Base-by-base conservation (phyloP, 2,888 invertebrate genomes). In the Cephus rjabovi region DNA sequence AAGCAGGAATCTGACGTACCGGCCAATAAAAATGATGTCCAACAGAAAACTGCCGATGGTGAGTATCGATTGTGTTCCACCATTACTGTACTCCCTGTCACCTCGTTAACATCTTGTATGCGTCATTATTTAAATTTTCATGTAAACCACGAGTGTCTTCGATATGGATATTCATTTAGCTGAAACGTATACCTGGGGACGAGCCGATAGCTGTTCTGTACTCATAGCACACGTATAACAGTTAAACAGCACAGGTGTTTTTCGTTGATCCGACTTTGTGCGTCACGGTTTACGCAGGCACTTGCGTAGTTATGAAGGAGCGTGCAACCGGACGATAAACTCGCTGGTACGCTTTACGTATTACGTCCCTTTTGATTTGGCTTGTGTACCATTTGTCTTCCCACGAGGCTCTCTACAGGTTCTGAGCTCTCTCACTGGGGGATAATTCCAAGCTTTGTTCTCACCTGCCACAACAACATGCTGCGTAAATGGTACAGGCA, bases 1-100 rank as follows among this genome's bases (percentile, higher is more conserved):
- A 90, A 88, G 73, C 76, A 82, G 1, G 88, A 89, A 31, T 30
- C 86, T n/a, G 87, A 82, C 11, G 74, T 76, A 31, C 15, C 56
- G 23, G 78, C 81, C n/a, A 75, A 76, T n/a, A 87, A 87, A 75
- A 83, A 79, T 69, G 89, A 89, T 37, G 79, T 83, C 76, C 85
- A 82, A 76, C 87, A 86, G 71, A 89, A 90, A 79, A 75, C 82
- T 11, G 79, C 82, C 0, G 90, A 90, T 76, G 87, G 90, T 90
- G 80, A 89, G 89, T 88, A 11, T 75, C 77, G 30, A 30, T 34
- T 71, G 6, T 71, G 1, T 15, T n/a, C 23, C 35, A 37, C 4
- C 30, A 11, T 73, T 11, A 11, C 12, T 30, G 15, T 12, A 33
- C 23, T 30, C 15, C 11, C n/a, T 23, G 30, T 33, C 11, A 3